Percentiles rank a stretch among this genome's conserved stretches.
phyloP scores from a whole-genome alignment of 2,888 invertebrate species.

The Argyresthia goedartella region DNA sequence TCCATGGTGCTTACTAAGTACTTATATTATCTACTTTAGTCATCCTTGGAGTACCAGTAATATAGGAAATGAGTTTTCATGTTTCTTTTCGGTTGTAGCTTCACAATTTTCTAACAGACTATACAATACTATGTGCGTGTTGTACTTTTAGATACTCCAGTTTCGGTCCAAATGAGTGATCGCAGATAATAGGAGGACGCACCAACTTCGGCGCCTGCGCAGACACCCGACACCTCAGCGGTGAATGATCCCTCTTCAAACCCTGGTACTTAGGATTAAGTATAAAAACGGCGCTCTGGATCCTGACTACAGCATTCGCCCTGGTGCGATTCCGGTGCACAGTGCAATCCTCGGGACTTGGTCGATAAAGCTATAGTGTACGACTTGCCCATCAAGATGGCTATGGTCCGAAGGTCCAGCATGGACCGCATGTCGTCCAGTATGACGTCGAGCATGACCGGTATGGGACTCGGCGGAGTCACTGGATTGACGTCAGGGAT shows the following conservation, averaged over 20 bases:
- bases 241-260: slow-evolving; percentile 39
- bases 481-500: slow-evolving; percentile 57
- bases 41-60: no score
- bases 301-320: slow-evolving; percentile 47
- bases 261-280: slow-evolving; percentile 18
- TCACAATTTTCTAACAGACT: background rate
- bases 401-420: slow-evolving; percentile 54
- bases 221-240: slow-evolving; percentile 47
- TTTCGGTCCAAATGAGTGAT: slow-evolving; percentile 43
- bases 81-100: no score
- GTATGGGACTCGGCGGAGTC: slow-evolving; percentile 63
- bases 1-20: no score
- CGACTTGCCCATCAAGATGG: slow-evolving; percentile 27
- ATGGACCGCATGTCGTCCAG: slow-evolving; percentile 67
- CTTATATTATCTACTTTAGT: no score
- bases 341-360: slow-evolving; percentile 31
- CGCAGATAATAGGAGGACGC: slow-evolving; percentile 42
- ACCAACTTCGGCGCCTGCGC: slow-evolving; percentile 37
- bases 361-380: background rate
- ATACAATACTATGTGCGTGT: background rate
- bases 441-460: slow-evolving; percentile 66
- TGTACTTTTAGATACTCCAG: slow-evolving; percentile 17
- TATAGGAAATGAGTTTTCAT: no score
- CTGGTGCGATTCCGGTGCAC: slow-evolving; percentile 53
- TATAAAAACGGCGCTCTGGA: slow-evolving; percentile 32